Evolutionary conservation across 2,113 vertebrate species (phyloP).

Genomic region (Chlorocebus sabaeus): DNA sequence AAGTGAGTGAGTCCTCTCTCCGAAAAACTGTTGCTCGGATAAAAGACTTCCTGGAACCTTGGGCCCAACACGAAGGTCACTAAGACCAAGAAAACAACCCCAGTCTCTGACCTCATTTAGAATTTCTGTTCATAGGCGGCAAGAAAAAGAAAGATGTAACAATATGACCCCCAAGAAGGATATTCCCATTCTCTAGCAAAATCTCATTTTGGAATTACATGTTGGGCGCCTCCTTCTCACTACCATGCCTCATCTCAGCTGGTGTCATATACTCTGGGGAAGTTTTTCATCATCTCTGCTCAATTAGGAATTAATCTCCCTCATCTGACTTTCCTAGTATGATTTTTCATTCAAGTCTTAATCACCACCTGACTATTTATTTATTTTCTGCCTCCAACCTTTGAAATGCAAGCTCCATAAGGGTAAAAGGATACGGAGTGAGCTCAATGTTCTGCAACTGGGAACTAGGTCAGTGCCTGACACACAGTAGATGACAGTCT

Average conservation of each 20-base stretch:
- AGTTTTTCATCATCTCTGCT: not conserved
- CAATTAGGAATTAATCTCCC: not conserved
- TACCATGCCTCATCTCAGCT: not conserved
- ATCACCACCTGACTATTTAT: not conserved
- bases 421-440: not conserved
- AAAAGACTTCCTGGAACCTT: not conserved
- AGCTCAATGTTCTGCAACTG: not conserved
- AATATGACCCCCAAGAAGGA: not conserved
- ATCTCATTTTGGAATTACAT: not conserved
- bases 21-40: not conserved
- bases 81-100: not conserved
- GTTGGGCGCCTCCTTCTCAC: not conserved
- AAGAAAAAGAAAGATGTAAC: not conserved
- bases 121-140: not conserved
- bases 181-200: not conserved
- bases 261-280: not conserved
- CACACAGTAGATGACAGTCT: rapidly evolving
- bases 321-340: not conserved
- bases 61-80: not conserved
- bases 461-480: not conserved
- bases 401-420: not conserved
- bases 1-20: not conserved
- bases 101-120: not conserved
- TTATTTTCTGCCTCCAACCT: not conserved
- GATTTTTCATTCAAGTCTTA: not conserved